Percentiles rank a stretch among this genome's conserved stretches.
These are phyloP conservation scores for Syngnathus floridae DNA, from an alignment of 2,113 vertebrate genomes.

Conservation along the genomic window DNA sequence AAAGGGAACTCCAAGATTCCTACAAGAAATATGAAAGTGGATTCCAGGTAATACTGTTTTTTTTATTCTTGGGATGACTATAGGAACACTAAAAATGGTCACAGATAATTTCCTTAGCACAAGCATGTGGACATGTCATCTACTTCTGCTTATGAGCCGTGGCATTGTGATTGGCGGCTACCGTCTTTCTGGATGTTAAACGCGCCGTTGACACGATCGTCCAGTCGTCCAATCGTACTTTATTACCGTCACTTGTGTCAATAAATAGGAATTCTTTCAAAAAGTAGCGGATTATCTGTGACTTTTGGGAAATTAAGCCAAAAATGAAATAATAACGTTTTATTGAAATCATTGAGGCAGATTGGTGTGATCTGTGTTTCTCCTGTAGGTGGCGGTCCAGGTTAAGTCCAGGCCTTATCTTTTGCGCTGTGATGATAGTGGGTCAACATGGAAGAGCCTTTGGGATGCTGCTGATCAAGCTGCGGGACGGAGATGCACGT, in stretches of 20 bases:
- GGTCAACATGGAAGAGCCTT: neutral
- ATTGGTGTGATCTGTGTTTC: neutral
- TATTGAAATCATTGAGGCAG: neutral
- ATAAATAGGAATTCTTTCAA: neutral
- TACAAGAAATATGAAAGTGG: neutral
- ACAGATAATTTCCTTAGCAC: neutral
- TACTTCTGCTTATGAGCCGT: constrained; percentile 45
- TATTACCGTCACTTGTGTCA: neutral
- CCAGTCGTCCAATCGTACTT: neutral
- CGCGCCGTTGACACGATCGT: neutral
- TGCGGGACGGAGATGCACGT: neutral
- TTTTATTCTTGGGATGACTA: neutral
- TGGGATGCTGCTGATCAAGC: neutral
- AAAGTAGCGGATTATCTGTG: neutral
- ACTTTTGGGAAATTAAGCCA: neutral
- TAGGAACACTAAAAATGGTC: neutral
- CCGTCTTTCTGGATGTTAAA: neutral
- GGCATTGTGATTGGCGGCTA: constrained; percentile 24
- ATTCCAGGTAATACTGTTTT: neutral
- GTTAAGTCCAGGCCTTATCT: neutral
- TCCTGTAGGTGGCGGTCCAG: neutral
- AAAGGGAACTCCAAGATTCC: neutral
- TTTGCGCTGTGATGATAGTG: neutral
- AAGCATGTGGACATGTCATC: constrained; percentile 16
- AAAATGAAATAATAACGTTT: neutral